These are phyloP conservation scores for Brachynemurus nebulosus DNA, from an alignment of 2,888 invertebrate genomes.

Conservation along the genomic window DNA sequence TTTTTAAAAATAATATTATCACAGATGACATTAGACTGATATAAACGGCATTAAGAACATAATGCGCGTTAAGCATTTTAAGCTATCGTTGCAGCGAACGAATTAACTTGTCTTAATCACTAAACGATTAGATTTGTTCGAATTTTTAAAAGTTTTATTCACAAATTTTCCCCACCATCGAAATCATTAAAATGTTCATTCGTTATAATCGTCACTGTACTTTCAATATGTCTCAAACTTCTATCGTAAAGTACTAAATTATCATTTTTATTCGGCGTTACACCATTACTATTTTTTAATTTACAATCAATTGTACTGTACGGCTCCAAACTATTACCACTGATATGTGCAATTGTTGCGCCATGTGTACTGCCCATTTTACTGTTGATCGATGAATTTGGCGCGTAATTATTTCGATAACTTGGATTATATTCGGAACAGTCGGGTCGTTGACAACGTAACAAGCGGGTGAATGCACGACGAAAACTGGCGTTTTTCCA, in stretches of 20 bases:
- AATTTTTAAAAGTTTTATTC: too few species aligned
- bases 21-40: too few species aligned
- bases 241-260: background rate
- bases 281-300: background rate
- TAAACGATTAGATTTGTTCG: too few species aligned
- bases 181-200: too few species aligned
- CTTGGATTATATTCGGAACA: background rate
- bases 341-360: background rate
- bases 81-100: too few species aligned
- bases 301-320: background rate
- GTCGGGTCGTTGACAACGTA: background rate
- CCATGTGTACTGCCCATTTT: background rate
- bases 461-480: constrained; percentile 48
- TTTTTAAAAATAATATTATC: too few species aligned
- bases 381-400: background rate
- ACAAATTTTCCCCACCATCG: too few species aligned
- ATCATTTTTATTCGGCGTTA: background rate
- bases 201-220: background rate
- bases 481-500: constrained; percentile 74
- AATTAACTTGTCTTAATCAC: too few species aligned
- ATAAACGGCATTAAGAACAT: too few species aligned
- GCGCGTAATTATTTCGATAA: background rate
- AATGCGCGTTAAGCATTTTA: too few species aligned
- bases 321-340: background rate
- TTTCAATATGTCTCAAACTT: background rate